Evolutionary conservation across 2,888 invertebrate species (phyloP).

Genomic region (Priocnemis perturbator): DNA sequence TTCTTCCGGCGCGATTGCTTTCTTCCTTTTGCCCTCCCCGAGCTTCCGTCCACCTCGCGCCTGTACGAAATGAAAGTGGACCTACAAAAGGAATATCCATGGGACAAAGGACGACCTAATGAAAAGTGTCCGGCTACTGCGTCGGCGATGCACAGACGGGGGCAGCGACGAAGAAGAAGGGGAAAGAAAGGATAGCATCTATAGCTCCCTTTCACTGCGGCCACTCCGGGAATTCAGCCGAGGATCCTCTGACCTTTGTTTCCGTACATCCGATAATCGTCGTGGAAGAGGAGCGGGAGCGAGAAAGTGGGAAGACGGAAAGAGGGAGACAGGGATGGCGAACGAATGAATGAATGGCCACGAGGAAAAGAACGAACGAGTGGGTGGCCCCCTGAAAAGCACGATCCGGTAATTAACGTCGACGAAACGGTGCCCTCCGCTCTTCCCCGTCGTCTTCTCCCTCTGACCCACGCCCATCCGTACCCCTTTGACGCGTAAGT

Average conservation of each 20-base stretch:
- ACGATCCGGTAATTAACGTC: slow-evolving; percentile 55
- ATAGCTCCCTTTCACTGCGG: slow-evolving; percentile 50
- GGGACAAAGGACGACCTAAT: slow-evolving; percentile 64
- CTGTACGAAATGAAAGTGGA: slow-evolving; percentile 48
- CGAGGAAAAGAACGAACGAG: slow-evolving; percentile 53
- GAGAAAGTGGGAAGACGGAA: slow-evolving; percentile 11
- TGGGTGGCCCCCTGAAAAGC: slow-evolving; percentile 41
- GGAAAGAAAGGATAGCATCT: slow-evolving; percentile 53
- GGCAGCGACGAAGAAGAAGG: slow-evolving; percentile 20
- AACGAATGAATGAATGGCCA: slow-evolving; percentile 51
- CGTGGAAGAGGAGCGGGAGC: slow-evolving; percentile 16
- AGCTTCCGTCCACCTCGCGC: not conserved
- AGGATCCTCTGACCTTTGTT: slow-evolving; percentile 63
- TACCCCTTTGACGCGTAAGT: slow-evolving; percentile 27
- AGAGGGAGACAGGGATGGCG: slow-evolving; percentile 23
- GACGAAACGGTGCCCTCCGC: slow-evolving; percentile 33
- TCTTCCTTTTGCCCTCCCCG: not conserved
- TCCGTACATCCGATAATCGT: slow-evolving; percentile 63
- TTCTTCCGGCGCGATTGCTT: not conserved
- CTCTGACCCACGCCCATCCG: slow-evolving; percentile 3
- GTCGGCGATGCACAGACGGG: slow-evolving; percentile 36
- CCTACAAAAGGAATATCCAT: slow-evolving; percentile 52
- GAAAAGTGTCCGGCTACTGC: slow-evolving; percentile 60
- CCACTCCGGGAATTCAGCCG: slow-evolving; percentile 57
- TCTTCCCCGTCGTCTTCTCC: slow-evolving; percentile 26